Base-by-base conservation (phyloP, 2,797 vertebrate species). In the Meriones psammophilus region DNA sequence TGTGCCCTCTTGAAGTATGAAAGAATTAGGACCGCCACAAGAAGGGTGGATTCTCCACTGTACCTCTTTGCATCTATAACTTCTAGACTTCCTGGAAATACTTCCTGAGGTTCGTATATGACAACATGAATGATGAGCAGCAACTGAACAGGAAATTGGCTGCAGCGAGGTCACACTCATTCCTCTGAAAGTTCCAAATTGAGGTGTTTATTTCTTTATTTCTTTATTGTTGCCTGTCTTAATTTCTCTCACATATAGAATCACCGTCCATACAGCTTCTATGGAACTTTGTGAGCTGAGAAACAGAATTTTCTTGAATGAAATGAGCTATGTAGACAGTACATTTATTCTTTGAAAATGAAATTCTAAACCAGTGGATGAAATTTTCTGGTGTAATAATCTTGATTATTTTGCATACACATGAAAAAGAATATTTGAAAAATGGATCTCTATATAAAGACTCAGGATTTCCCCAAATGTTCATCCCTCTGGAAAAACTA, bases 241-340 rank as follows among this genome's bases (percentile, higher is more conserved):
- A 60, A 69, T 39, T 60, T 71, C 0, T 69, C 39, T 39, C 4
- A 28, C n/a, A 68, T 3, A 22, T 17, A 46, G 26, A 46, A n/a
- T 12, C 10, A 81, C 4, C 4, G 54, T 15, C 28, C 5, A 20
- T 3, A 80, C 0, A 86, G 24, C 33, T 85, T 15, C 14, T 28
- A 1, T 2, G 15, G 30, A 92, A 9, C 8, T 8, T 24, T 5
- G 3, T 18, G 26, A 46, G 1, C 30, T 71, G 0, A 22, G n/a
- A 26, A n/a, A 50, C 10, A 66, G 10, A 5, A 71, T 10, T 54
- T 83, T 42, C 46, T 83, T n/a, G 26, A 71, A 89, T 30, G 12
- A 89, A 60, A 24, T 33, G 14, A 9, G 1, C 17, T 86, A 5
- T 9, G 62, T 0, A 30, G 36, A 18, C 69, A n/a, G 7, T 26